Conservation (phyloP, 2,888 invertebrate genomes). For the Epistrophella euchroma region DNA sequence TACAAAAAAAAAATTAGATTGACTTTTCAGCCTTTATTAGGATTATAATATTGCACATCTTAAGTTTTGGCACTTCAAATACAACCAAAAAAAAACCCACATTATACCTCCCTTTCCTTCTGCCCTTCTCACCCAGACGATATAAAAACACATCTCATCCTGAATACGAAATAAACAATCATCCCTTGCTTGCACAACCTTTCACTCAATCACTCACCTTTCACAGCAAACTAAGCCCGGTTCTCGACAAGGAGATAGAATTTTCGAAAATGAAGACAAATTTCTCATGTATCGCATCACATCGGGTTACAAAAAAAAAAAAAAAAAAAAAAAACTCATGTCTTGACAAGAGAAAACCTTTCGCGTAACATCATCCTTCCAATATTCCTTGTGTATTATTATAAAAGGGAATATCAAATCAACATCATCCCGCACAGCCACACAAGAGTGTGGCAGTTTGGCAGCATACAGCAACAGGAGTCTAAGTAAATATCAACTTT, state of each 20-base stretch:
- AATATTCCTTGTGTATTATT: constrained; percentile 49
- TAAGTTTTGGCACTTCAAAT: constrained; percentile 28
- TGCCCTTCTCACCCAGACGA: neutral
- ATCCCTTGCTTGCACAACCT: constrained; percentile 42
- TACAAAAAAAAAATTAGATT: constrained; percentile 43
- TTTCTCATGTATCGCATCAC: constrained; percentile 47
- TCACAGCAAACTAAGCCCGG: constrained; percentile 57
- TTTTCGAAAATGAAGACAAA: constrained; percentile 57
- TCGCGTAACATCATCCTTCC: constrained; percentile 70
- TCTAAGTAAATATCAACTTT: constrained; percentile 61
- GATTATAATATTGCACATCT: constrained; percentile 56
- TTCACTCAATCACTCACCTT: constrained; percentile 74
- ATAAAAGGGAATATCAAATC: constrained; percentile 70
- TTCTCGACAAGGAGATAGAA: constrained; percentile 36
- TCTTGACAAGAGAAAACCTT: constrained; percentile 62
- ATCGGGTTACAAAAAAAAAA: neutral
- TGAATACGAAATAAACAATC: constrained; percentile 66
- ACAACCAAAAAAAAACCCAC: constrained; percentile 3
- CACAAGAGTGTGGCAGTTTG: constrained; percentile 30
- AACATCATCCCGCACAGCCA: constrained; percentile 47
- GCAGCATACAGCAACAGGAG: constrained; percentile 46
- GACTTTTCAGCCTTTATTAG: constrained; percentile 48
- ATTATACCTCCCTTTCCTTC: neutral
- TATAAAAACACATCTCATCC: constrained; percentile 19
- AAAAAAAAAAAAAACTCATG: constrained; percentile 20